Evolutionary conservation across 2,888 invertebrate species (phyloP), one percentile per base, ranked within the genome.

Genomic region (Hipparchia semele): DNA sequence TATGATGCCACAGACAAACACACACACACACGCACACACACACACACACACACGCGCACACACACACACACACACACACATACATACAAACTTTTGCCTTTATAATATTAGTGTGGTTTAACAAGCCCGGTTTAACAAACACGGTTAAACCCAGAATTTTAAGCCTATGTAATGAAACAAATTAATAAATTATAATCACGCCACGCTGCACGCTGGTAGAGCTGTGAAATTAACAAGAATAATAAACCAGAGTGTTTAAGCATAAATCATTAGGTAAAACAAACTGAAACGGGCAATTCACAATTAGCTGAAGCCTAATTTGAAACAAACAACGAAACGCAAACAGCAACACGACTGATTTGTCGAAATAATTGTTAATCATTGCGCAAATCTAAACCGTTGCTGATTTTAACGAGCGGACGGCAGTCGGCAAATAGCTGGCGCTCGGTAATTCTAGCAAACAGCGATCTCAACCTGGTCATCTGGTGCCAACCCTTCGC

Each of bases 401-500:
- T 23, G 76, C 61, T 69, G 73, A 70, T 78, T 82, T 79, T 87
- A 88, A 89, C 89, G 86, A 89, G 86, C 83, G 82, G 73, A 75
- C 77, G 79, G 81, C 86, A 87, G 73, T 74, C 77, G 78, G 81
- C 86, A 87, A 90, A 91, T 90, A 88, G 87, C 86, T 84, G 83
- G 80, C 76, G 80, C 79, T 2, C 23, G 51, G 82, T 68, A 86
- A 83, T 84, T 81, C 81, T 78, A 83, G 84, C 87, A 90, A 90
- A 90, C 89, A 90, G 78, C 51, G 77, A 76, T 58, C 53, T 71
- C 51, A 81, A 84, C 84, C 85, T 79, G 86, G 87, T 84, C 87
- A 86, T 86, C 80, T 84, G 84, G 86, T 89, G 87, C 87, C 87
- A 90, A 90, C 92, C 91, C 90, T 91, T 90, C 88, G 84, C 78